A percentile compares a stretch with the other conserved stretches of the same genome.
phyloP scores from a whole-genome alignment of 2,797 vertebrate species.

The Rhabdomys pumilio region DNA sequence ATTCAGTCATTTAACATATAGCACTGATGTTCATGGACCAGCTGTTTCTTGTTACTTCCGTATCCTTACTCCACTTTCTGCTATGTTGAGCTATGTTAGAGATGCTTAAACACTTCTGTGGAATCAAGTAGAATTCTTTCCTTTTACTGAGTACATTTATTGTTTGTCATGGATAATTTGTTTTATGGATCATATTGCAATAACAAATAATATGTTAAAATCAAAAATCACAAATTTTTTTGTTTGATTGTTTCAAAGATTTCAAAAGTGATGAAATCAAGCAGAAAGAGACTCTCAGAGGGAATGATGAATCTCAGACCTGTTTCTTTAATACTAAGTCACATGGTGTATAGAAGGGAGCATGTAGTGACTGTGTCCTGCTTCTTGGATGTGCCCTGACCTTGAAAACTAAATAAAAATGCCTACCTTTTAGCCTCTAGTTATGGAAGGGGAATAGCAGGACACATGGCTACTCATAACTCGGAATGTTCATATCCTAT shows the following conservation, averaged over 20 bases:
- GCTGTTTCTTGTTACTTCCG: background rate
- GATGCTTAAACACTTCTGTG: background rate
- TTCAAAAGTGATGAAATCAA: background rate
- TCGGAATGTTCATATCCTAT: background rate
- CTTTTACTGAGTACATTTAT: background rate
- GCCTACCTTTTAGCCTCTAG: background rate
- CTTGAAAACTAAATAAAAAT: background rate
- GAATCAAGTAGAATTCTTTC: background rate
- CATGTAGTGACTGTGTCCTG: background rate
- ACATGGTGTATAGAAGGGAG: background rate
- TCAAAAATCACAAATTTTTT: background rate
- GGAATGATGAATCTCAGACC: background rate
- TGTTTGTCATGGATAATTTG: background rate
- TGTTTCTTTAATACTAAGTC: background rate
- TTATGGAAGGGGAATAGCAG: background rate
- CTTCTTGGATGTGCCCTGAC: background rate
- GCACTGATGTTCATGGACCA: background rate
- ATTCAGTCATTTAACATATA: too few species aligned
- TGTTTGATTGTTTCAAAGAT: background rate
- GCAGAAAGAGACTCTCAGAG: background rate
- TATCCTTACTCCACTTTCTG: background rate
- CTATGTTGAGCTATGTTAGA: background rate
- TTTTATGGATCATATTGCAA: background rate
- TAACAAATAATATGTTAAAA: slow-evolving; percentile 19
- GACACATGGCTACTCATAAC: too few species aligned